These are phyloP conservation scores for Cerastoderma edule DNA, from an alignment of 2,888 invertebrate genomes.

Conservation along the genomic window DNA sequence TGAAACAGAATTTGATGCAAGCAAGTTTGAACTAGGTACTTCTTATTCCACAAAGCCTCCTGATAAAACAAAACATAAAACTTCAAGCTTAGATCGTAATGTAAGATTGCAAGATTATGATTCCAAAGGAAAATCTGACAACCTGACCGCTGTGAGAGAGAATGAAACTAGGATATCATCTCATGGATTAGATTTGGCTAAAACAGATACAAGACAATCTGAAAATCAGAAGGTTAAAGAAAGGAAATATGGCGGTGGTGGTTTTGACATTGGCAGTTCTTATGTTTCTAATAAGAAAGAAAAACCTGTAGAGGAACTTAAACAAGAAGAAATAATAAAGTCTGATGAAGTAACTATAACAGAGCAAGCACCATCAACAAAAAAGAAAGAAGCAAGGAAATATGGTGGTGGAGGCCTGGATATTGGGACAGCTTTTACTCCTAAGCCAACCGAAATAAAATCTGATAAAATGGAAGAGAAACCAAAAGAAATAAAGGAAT, in stretches of 20 bases:
- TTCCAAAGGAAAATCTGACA: neutral
- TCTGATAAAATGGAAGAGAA: neutral
- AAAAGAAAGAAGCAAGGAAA: conserved; percentile 10
- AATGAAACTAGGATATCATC: conserved; percentile 4
- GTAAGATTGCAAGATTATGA: conserved; percentile 12
- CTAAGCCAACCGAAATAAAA: conserved; percentile 11
- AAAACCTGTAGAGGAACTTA: neutral
- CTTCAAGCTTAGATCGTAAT: conserved; percentile 20
- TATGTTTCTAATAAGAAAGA: conserved; percentile 28
- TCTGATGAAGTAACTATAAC: neutral
- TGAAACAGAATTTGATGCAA: conserved; percentile 32
- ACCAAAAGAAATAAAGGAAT: neutral
- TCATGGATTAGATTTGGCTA: conserved; percentile 1
- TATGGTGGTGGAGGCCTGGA: conserved; percentile 18
- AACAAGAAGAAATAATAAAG: neutral
- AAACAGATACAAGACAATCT: conserved; percentile 1
- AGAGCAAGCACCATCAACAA: neutral
- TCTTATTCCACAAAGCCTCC: conserved; percentile 33
- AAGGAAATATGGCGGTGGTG: conserved; percentile 16
- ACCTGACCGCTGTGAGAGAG: neutral
- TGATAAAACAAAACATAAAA: conserved; percentile 19
- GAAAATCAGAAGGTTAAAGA: conserved; percentile 7
- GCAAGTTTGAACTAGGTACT: conserved; percentile 50
- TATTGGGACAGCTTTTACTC: conserved; percentile 14
- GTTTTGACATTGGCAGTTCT: conserved; percentile 16